These are phyloP conservation scores for Drosophila prosaltans DNA, from an alignment of 1,140 invertebrate genomes.

Conservation along the genomic window DNA sequence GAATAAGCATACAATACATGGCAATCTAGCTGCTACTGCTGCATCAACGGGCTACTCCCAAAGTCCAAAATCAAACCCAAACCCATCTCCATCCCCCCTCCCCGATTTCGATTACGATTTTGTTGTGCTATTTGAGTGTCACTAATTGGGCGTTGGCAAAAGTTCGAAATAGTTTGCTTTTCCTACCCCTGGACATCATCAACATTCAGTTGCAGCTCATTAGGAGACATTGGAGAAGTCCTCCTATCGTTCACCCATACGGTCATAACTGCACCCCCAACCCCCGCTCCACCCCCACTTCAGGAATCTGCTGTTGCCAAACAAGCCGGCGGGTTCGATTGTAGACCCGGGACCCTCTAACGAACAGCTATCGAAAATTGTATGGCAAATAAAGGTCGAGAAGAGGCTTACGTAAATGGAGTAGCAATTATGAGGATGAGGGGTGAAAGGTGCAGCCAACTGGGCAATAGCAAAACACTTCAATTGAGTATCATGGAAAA, in stretches of 20 bases:
- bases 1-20: conserved; percentile 10
- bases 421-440: conserved; percentile 44
- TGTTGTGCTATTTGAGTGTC: conserved; percentile 71
- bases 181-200: conserved; percentile 39
- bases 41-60: too few relatives aligned
- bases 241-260: not conserved
- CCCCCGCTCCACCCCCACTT: too few relatives aligned
- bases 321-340: conserved; percentile 15
- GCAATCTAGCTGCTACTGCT: not conserved
- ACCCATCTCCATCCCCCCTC: not conserved
- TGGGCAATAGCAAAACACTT: not conserved
- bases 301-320: conserved; percentile 10
- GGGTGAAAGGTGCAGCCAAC: not conserved
- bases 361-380: not conserved
- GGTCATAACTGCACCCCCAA: not conserved
- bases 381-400: not conserved
- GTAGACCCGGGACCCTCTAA: not conserved
- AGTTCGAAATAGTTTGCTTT: conserved; percentile 70
- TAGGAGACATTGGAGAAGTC: conserved; percentile 46
- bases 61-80: too few relatives aligned
- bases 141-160: conserved; percentile 71
- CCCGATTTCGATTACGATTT: not conserved
- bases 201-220: conserved; percentile 38
- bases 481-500: not conserved
- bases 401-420: conserved; percentile 22